Evolutionary conservation across 2,888 invertebrate genomes (phyloP).

Genomic region (Cephus pygmeus): DNA sequence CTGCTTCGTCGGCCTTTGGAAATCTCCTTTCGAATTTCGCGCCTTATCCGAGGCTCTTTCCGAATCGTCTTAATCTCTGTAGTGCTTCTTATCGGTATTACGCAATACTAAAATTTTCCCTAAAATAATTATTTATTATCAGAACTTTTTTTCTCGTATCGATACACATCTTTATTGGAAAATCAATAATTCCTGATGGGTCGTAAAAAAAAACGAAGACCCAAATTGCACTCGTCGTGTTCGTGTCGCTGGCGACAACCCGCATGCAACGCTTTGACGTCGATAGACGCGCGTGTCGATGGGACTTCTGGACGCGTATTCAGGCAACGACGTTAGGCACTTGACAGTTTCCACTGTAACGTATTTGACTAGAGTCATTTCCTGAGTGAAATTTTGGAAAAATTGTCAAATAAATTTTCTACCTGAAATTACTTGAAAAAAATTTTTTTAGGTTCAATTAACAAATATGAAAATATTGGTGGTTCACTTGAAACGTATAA

Average conservation of each 20-base stretch:
- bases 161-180: neutral
- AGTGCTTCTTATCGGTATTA: neutral
- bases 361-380: neutral
- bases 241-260: neutral
- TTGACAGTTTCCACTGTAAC: neutral
- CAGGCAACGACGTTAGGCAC: neutral
- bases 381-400: neutral
- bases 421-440: no score
- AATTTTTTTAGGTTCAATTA: no score
- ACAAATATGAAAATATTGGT: neutral
- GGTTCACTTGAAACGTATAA: neutral
- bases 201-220: neutral
- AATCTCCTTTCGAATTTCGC: neutral
- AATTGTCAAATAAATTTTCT: no score
- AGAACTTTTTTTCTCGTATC: neutral
- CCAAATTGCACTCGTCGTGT: neutral
- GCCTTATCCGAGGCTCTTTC: neutral
- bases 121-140: neutral
- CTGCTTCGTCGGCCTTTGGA: neutral
- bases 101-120: neutral
- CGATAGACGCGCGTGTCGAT: neutral
- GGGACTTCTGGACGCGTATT: neutral
- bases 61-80: neutral
- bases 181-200: neutral
- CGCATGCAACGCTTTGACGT: neutral